Base-by-base conservation (phyloP, 1,140 invertebrate species). In the Piezodorus guildinii region DNA sequence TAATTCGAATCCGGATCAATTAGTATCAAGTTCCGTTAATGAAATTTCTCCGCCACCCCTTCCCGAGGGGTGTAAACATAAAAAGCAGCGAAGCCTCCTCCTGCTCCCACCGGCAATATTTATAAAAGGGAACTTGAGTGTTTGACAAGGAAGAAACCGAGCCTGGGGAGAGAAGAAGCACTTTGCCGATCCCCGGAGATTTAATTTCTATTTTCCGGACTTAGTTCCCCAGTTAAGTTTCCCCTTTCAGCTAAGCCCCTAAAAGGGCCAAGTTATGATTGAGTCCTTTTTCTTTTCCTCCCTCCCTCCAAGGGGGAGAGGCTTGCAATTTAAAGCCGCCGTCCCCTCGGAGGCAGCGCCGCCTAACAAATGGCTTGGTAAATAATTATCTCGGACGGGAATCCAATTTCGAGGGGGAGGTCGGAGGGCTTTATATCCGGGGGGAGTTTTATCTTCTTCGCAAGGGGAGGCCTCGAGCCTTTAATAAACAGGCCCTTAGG, bases 191-290 rank as follows among this genome's bases (percentile, higher is more conserved):
- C 34, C 34, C 34, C 34, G 34, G 34, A 39, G 34, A 49, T 49
- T 49, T 49, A 49, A 49, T 49, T 49, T 49, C 46, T 49, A 49
- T 49, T 49, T 49, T 49, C 46, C 46, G 46, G 46, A 21, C 46
- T 49, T 49, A 49, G n/a, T 21, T 49, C 46, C 46, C 34, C 34
- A 39, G 34, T 39, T 39, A 39, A 39, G 34, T 39, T 39, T 39
- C 34, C 46, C 46, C 46, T 49, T 19, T 21, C 46, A 49, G 46
- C 19, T 49, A 49, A 49, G 46, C 19, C 46, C 19, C n/a, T 49
- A 21, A 49, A 21, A 21, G 46, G 19, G 46, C 46, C 46, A 49
- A 49, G 46, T 49, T 49, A 49, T 49, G 46, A 49, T 49, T 49
- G 46, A 49, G 46, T 49, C 19, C 19, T 49, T 49, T 49, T 49